These are phyloP conservation scores for Pseudochirops cupreus DNA, from an alignment of 2,797 vertebrate species.

Conservation along the genomic window DNA sequence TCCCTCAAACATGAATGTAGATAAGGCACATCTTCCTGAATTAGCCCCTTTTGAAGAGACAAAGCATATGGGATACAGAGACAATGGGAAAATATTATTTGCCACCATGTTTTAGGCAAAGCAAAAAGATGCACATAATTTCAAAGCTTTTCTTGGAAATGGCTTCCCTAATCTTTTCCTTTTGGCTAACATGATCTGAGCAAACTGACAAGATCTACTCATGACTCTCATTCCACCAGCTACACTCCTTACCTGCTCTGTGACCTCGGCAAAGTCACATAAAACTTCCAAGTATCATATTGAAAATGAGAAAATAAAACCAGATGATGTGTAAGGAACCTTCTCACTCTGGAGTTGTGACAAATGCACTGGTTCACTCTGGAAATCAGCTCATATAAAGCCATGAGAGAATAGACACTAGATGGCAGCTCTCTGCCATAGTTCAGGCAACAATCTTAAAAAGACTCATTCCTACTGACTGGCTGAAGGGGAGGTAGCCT, in stretches of 20 bases:
- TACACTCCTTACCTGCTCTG: neutral
- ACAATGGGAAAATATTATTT: neutral
- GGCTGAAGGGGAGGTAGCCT: neutral
- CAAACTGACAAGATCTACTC: neutral
- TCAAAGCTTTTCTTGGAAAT: neutral
- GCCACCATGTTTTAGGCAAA: neutral
- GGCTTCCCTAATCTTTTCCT: neutral
- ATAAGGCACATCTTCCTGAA: neutral
- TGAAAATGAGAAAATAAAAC: neutral
- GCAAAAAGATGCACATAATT: neutral
- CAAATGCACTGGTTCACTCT: neutral
- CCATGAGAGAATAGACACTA: constrained; percentile 49
- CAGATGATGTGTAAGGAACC: neutral
- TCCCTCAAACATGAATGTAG: neutral
- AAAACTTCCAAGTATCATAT: neutral
- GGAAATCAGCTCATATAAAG: neutral
- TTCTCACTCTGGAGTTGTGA: neutral
- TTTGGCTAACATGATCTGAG: neutral
- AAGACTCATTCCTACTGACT: neutral
- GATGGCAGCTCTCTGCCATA: constrained; percentile 61
- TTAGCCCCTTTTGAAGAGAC: neutral
- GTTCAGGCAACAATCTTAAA: neutral
- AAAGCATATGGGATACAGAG: neutral
- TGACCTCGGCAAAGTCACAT: neutral
- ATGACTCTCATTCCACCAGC: neutral